Evolutionary conservation across 1,140 invertebrate genomes (phyloP).

Genomic region (Linepithema humile): DNA sequence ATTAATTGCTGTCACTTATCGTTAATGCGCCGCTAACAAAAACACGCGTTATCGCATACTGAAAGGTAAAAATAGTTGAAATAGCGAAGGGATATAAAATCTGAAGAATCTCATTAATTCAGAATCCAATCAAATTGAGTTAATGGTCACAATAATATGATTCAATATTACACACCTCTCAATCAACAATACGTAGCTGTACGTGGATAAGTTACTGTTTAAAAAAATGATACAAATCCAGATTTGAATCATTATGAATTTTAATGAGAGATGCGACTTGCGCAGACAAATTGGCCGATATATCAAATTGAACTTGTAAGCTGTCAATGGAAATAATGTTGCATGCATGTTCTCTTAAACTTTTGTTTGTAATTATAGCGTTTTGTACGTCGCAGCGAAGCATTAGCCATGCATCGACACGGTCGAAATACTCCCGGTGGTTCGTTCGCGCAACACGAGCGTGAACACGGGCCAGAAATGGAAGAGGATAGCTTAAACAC

Average conservation of each 20-base stretch:
- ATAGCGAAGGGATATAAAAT: too few relatives aligned
- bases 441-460: constrained; percentile 20
- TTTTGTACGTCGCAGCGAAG: constrained; percentile 12
- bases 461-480: constrained; percentile 42
- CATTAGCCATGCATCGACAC: constrained; percentile 55
- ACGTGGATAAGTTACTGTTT: too few relatives aligned
- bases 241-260: neutral
- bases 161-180: neutral
- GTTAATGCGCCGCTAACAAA: too few relatives aligned
- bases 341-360: neutral
- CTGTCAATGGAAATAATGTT: neutral
- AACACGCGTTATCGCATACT: neutral
- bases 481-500: constrained; percentile 46
- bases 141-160: too few relatives aligned
- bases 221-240: neutral
- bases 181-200: too few relatives aligned
- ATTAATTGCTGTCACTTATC: neutral
- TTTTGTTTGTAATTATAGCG: constrained; percentile 3
- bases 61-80: neutral
- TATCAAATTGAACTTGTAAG: neutral
- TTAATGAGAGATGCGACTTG: neutral
- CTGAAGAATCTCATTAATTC: too few relatives aligned
- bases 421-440: constrained; percentile 47
- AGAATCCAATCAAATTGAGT: too few relatives aligned
- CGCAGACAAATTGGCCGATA: neutral